Conservation (phyloP, 1,140 invertebrate species). For the Apolygus lucorum region DNA sequence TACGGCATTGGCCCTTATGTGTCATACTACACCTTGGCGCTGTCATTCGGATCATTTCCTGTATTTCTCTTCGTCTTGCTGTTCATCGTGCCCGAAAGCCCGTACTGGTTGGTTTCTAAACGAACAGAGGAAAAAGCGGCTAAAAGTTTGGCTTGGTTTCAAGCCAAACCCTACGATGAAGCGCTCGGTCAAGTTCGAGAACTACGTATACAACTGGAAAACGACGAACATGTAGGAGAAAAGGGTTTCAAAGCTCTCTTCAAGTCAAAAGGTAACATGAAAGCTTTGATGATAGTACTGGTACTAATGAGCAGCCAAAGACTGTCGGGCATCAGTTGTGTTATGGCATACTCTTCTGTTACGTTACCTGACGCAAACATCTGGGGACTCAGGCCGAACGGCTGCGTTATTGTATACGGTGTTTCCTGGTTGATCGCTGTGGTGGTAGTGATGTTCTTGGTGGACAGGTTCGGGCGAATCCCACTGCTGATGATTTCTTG, state of each 20-base stretch:
- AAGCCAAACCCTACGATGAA: no score
- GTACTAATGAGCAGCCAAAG: conserved; percentile 2
- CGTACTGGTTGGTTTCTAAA: conserved; percentile 55
- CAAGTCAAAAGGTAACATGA: neutral
- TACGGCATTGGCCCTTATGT: conserved; percentile 67
- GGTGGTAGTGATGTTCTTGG: conserved; percentile 39
- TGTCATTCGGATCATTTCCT: conserved; percentile 44
- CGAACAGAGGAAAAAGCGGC: conserved; percentile 50
- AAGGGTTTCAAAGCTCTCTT: neutral
- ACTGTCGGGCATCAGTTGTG: conserved; percentile 7
- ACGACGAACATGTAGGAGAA: neutral
- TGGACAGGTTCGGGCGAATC: conserved; percentile 42
- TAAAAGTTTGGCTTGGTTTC: conserved; percentile 43
- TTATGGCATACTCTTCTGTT: conserved; percentile 20
- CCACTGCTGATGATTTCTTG: conserved; percentile 44
- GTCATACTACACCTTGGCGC: conserved; percentile 55
- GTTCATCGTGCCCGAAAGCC: conserved; percentile 71
- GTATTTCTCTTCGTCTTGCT: conserved; percentile 57
- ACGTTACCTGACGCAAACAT: neutral
- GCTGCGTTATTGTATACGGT: conserved; percentile 16
- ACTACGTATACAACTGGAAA: no score
- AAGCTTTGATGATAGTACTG: conserved; percentile 22
- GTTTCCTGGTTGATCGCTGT: conserved; percentile 37
- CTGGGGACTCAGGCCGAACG: neutral
- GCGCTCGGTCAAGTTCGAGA: no score